Evolutionary conservation across 2,113 vertebrate genomes (phyloP), one percentile per base, ranked within the genome.

Genomic region (Atlantisia rogersi): DNA sequence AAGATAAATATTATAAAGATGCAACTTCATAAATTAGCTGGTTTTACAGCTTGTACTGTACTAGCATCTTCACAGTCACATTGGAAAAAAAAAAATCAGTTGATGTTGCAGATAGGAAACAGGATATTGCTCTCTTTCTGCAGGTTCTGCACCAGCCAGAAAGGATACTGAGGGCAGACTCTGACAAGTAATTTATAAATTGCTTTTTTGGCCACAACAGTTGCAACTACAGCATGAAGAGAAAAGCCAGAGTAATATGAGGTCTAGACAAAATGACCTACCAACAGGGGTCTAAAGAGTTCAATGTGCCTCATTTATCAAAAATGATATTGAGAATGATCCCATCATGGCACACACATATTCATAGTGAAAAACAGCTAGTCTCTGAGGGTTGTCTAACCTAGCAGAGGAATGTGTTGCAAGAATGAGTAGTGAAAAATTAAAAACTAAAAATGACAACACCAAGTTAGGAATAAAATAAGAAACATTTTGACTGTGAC

Each of bases 1-100:
- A 88, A 91, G 60, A 85, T 50, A 85, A 91, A 62, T 77, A 78
- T 37, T 42, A 76, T 35, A 80, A 88, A 89, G 78, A 85, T 15
- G 52, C 42, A 91, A n/a, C 59, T 74, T 88, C 39, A 39, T 37
- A 89, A 88, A 91, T 86, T 62, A 80, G 65, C 79, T 87, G 35
- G 16, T 65, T 94, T 77, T 80, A 94, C 82, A 94, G 86, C 84
- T 90, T 81, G 64, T 77, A 85, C 78, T 83, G 78, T 79, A 58
- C 64, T n/a, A 88, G 56, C 76, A 90, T 91, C 60, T 94, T 91
- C 71, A 52, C 64, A 88, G 64, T 7, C 64, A 82, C 22, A 24
- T 0, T 60, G 35, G 11, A 15, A 52, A 26, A 42, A 60, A 60
- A 4, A 10, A 8, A 31, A 21, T 7, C 14, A 65, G 50, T 53